Evolutionary conservation across 2,888 invertebrate species (phyloP).

Genomic region (Noctua pronuba): DNA sequence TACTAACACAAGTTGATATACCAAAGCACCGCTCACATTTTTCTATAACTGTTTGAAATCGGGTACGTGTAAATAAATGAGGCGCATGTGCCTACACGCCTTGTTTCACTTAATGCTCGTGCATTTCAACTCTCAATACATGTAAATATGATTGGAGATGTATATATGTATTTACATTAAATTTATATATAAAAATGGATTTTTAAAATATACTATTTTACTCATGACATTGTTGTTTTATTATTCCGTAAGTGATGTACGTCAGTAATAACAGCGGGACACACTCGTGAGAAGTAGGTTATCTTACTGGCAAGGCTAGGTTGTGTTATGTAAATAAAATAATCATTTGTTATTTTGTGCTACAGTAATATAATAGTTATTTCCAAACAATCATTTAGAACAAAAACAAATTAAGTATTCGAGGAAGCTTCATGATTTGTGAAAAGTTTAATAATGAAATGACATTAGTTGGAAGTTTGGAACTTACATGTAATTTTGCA

Average conservation of each 20-base stretch:
- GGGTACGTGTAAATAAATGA: conserved; percentile 1
- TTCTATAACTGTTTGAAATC: conserved; percentile 3
- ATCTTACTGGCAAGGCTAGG: conserved; percentile 25
- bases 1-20: conserved; percentile 23
- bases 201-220: conserved; percentile 44
- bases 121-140: conserved; percentile 14
- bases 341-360: conserved; percentile 51
- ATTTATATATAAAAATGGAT: conserved; percentile 10
- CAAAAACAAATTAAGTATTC: conserved; percentile 55
- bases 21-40: conserved; percentile 28
- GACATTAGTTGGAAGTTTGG: conserved; percentile 22
- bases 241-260: conserved; percentile 12
- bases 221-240: conserved; percentile 38
- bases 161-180: conserved; percentile 18
- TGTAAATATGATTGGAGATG: conserved; percentile 26
- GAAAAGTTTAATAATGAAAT: conserved; percentile 51
- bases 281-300: conserved; percentile 41
- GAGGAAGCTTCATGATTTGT: conserved; percentile 51
- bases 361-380: conserved; percentile 52
- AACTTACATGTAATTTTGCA: conserved; percentile 18
- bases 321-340: conserved; percentile 53
- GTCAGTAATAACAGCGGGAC: conserved; percentile 2
- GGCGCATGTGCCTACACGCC: conserved; percentile 8
- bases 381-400: conserved; percentile 50
- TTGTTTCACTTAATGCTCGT: conserved; percentile 3